Evolutionary conservation across 2,113 vertebrate genomes (phyloP), one percentile per base, ranked within the genome.

Genomic region (Choloepus hoffmanni): DNA sequence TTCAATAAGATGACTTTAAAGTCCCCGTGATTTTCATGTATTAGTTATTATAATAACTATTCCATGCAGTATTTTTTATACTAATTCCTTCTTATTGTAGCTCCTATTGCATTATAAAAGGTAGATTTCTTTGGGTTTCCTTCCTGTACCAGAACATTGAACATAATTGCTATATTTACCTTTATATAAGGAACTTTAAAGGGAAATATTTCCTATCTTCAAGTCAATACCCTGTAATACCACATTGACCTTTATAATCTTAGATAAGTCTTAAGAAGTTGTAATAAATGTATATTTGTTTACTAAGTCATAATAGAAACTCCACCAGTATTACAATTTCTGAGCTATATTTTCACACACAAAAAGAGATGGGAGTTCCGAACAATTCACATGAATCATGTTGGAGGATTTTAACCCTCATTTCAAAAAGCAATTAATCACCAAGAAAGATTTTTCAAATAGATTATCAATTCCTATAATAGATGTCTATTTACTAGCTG

Each of bases 261-360:
- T 85, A 83, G 7, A 55, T 84, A 24, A 85, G 63, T 70, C 93
- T 53, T 95, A 82, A 95, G 43, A 96, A 81, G 36, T 24, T 81
- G 0, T 50, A 93, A 2, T 73, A 65, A 94, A 88, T 24, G 0
- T 19, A 0, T 84, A 36, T n/a, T 36, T 68, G 7, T 30, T 96
- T 43, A 89, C 86, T 4, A 82, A 74, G n/a, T 89, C 76, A 92
- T 3, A 92, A 43, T 63, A 81, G 33, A 85, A 96, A 93, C 19
- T 79, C n/a, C 65, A 74, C 1, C 63, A 88, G 23, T 19, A 90
- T 94, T 72, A 82, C 3, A 68, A 92, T 79, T 94, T 76, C 21
- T 93, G 43, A 95, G 70, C 33, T 86, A 16, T 82, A 67, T 73
- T 95, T 72, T 76, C 33, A 95, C 55, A 73, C 36, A 62, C 19